Evolutionary conservation across 2,797 vertebrate species (phyloP), one percentile per base, ranked within the genome.

Genomic region (Myoxocephalus aenaeus): DNA sequence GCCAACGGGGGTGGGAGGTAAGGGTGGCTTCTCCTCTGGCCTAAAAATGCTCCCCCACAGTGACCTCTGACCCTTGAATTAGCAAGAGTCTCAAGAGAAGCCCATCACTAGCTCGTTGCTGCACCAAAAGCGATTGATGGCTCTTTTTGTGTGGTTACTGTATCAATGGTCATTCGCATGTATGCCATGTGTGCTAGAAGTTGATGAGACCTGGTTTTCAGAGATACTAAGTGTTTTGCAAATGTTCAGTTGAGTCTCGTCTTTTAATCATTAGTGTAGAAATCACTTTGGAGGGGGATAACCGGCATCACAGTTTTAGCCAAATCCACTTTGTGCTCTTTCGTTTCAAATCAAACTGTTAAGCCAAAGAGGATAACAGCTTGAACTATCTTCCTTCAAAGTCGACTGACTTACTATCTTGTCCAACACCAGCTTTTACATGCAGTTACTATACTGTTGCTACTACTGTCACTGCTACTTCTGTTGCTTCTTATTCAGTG

Each of bases 11-110:
- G 32, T 42, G 58, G 48, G 65, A 61, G 59, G 36, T 59, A 44
- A 25, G 5, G 34, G 18, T 25, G 34, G 63, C 1, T 20, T 68
- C 62, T 74, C 36, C 58, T 81, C 54, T 88, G 73, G 63, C 70
- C 70, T 87, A 65, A 87, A 87, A 69, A 75, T 58, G 64, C 63
- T 72, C 62, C 76, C 80, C 71, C 70, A 64, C 44, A 14, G 20
- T 79, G 75, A 86, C 79, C 83, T 79, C 59, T 86, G 82, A 90
- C 79, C 88, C 54, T 15, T 48, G 13, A 70, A 75, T 84, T 84
- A 79, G 64, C 36, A 73, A 75, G 61, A 58, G 69, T 81, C 72
- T 63, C 36, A 58, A 42, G 59, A 70, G 66, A 71, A 70, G 29
- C 65, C 44, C 36, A 63, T 78, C 36, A 72, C 40, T 75, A 71